These are phyloP conservation scores for Hypolimnas misippus DNA, from an alignment of 2,888 invertebrate genomes.

Conservation along the genomic window DNA sequence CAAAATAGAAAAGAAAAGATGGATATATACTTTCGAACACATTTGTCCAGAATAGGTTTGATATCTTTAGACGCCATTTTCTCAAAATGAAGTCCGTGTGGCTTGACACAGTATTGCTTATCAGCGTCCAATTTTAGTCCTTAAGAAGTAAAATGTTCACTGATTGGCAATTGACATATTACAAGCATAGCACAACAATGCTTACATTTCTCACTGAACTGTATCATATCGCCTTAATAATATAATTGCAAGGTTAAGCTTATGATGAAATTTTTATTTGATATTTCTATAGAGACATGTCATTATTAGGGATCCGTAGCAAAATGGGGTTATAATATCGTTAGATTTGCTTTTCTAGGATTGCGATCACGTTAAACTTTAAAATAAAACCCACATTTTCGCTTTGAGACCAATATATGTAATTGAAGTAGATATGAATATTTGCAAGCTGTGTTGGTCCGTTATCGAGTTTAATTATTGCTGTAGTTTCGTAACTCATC, in stretches of 20 bases:
- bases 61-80: too few species aligned
- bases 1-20: too few species aligned
- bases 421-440: constrained; percentile 1
- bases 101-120: too few species aligned
- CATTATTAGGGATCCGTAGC: neutral
- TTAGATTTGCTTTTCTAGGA: neutral
- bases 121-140: too few species aligned
- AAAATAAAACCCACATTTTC: too few species aligned
- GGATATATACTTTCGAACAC: too few species aligned
- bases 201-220: neutral
- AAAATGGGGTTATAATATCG: neutral
- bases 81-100: too few species aligned
- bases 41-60: too few species aligned
- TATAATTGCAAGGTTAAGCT: neutral
- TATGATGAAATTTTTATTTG: neutral
- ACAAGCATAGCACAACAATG: neutral
- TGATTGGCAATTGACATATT: constrained; percentile 27
- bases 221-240: neutral
- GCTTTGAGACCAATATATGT: too few species aligned
- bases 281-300: neutral
- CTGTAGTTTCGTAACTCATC: constrained; percentile 52
- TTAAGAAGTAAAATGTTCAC: neutral
- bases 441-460: constrained; percentile 20
- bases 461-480: constrained; percentile 51
- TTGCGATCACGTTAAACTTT: neutral